Conservation (phyloP, 2,797 vertebrate species). For the Sebastes kiyomatsui region DNA sequence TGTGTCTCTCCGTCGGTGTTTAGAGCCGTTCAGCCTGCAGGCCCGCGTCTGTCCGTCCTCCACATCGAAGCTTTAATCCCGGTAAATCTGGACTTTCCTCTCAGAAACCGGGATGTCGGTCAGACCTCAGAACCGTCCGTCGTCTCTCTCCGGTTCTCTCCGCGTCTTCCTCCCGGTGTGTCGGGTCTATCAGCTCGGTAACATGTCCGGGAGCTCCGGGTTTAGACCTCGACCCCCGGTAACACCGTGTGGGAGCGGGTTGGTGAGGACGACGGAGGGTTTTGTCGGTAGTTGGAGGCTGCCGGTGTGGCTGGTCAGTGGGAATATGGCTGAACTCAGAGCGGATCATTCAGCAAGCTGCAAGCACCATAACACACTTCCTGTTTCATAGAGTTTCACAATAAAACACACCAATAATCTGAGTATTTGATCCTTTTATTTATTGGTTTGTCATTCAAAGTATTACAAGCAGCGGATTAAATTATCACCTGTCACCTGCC, state of each 20-base stretch:
- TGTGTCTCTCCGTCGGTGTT: constrained; percentile 15
- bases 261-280: background rate
- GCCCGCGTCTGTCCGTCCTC: constrained; percentile 45
- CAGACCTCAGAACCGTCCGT: constrained; percentile 46
- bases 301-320: constrained; percentile 66
- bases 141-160: constrained; percentile 65
- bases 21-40: constrained; percentile 43
- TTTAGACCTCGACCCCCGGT: background rate
- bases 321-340: constrained; percentile 82
- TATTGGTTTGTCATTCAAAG: too few relatives aligned
- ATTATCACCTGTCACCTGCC: too few relatives aligned
- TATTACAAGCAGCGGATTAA: too few relatives aligned
- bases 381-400: constrained; percentile 15
- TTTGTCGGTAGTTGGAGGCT: constrained; percentile 20
- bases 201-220: constrained; percentile 12
- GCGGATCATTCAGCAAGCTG: constrained; percentile 22
- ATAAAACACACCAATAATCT: constrained; percentile 24
- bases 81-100: constrained; percentile 77
- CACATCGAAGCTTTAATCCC: constrained; percentile 75
- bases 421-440: too few relatives aligned
- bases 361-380: background rate
- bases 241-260: background rate
- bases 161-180: constrained; percentile 59
- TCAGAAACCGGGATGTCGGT: constrained; percentile 59
- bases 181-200: constrained; percentile 25